Evolutionary conservation across 2,797 vertebrate genomes (phyloP), one percentile per base, ranked within the genome.

Genomic region (Chelidonichthys spinosus): DNA sequence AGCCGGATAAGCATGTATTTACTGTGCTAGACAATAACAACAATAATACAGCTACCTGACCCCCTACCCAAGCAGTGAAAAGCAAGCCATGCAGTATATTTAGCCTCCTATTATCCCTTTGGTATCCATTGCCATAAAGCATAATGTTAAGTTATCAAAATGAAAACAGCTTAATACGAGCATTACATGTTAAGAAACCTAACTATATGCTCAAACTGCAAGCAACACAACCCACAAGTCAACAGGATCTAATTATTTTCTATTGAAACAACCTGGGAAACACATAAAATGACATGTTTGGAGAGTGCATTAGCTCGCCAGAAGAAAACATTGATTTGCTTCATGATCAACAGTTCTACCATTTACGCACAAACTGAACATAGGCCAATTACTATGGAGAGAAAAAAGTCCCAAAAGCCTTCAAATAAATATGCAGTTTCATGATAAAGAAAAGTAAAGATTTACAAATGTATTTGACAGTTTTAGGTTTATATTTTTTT

Each of bases 91-190:
- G 32, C 39, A 2, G 9, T 40, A 71, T 55, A 7, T 52, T 53
- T 36, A 40, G n/a, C 58, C 39, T 39, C 39, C n/a, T 53, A 25
- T 39, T 13, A 64, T 73, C 53, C 65, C 18, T 78, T 78, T 85
- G 70, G 46, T 71, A 58, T 36, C 39, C 62, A 36, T 62, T 63
- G 46, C 47, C 39, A 46, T 58, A 74, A 79, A 59, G 47, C 49
- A 46, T 54, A 4, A 44, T 36, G 25, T 54, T 7, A 50, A 46
- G 7, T 32, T 15, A 64, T 32, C 3, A 49, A 62, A n/a, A n/a
- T 14, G 2, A 32, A 43, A 69, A 58, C 4, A 6, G 3, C 33
- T 37, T 55, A 13, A 63, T 52, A 6, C 35, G 42, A 72, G 11
- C 25, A 25, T 2, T 25, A 25, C 25, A 25, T 25, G 25, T 56